Base-by-base conservation (phyloP, 2,888 invertebrate genomes). In the Iselma pallidipennis region DNA sequence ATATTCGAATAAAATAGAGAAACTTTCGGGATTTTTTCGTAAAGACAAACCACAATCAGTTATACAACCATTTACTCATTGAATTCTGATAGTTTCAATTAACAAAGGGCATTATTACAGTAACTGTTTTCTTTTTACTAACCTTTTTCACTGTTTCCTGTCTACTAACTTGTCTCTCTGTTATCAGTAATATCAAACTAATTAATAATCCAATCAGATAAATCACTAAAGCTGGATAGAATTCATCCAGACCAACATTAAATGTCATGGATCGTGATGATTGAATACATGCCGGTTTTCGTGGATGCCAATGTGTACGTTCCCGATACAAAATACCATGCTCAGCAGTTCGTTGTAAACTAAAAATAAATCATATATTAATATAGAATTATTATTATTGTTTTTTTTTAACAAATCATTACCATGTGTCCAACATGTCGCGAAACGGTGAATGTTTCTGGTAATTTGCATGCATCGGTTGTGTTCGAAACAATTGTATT, bases 381-480 rank as follows among this genome's bases (percentile, higher is more conserved):
- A 55, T 26, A 1, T 7, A 48, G n/a, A 16, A 28, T 16, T n/a
- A 19, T 4, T 55, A 12, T 1, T 10, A 16, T 55, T 12, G 9
- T n/a, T n/a, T n/a, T n/a, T n/a, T n/a, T n/a, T n/a, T n/a, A n/a
- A n/a, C 12, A 33, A 33, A 23, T 45, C 12, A 12, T 65, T 67
- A 81, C 81, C 78, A 77, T 7, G 72, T 72, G 63, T 77, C 77
- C 26, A 80, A 67, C 68, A 78, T 69, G 63, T 80, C 77, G 59
- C 71, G 73, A 64, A 77, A 77, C 0, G 78, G 77, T 12, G 80
- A 80, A 28, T 72, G 55, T 69, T 80, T 81, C 45, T 73, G 78
- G 31, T 75, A 71, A 49, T 69, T 71, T 0, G 73, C 67, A 49
- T 78, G 71, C 64, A 77, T 72, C 4, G 71, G 72, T 58, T 73